phyloP scores from a whole-genome alignment of 1,140 invertebrate genomes.

The Drosophila pectinifera region DNA sequence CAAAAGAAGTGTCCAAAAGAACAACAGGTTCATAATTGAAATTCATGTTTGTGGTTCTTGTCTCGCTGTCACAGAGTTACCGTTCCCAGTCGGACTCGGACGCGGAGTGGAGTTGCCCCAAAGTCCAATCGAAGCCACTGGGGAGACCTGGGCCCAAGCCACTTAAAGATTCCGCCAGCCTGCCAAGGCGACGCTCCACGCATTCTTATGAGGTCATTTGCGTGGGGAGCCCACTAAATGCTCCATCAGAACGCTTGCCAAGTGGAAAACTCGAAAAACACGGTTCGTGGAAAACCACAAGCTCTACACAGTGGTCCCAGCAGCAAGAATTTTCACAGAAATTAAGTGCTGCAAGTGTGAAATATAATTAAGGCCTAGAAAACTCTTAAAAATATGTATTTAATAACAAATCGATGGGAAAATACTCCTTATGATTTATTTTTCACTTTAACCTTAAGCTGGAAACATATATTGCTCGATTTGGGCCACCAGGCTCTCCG shows the following conservation, averaged over 20 bases:
- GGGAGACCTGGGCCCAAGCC: constrained; percentile 24
- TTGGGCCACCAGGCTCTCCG: background rate
- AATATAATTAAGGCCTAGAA: background rate
- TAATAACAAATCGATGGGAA: background rate
- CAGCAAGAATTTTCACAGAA: background rate
- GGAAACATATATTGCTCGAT: background rate
- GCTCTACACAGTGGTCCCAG: background rate
- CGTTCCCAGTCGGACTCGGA: constrained; percentile 17
- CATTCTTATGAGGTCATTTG: constrained; percentile 84
- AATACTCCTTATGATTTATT: background rate
- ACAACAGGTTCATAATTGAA: constrained; percentile 80
- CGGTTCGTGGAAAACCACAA: constrained; percentile 64
- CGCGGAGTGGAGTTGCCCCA: constrained; percentile 21
- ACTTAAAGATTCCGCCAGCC: constrained; percentile 77
- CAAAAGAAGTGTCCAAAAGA: constrained; percentile 73
- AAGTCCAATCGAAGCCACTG: constrained; percentile 49
- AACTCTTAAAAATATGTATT: background rate
- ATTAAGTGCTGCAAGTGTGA: background rate
- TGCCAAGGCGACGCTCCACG: constrained; percentile 62
- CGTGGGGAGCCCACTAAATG: constrained; percentile 81
- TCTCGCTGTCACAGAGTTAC: constrained; percentile 47
- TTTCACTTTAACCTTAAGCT: background rate
- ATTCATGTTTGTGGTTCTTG: constrained; percentile 71
- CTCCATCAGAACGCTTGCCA: constrained; percentile 47
- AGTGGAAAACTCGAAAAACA: constrained; percentile 50